These are phyloP conservation scores for Tanytarsus gracilentus DNA, from an alignment of 2,888 invertebrate genomes.

Conservation along the genomic window DNA sequence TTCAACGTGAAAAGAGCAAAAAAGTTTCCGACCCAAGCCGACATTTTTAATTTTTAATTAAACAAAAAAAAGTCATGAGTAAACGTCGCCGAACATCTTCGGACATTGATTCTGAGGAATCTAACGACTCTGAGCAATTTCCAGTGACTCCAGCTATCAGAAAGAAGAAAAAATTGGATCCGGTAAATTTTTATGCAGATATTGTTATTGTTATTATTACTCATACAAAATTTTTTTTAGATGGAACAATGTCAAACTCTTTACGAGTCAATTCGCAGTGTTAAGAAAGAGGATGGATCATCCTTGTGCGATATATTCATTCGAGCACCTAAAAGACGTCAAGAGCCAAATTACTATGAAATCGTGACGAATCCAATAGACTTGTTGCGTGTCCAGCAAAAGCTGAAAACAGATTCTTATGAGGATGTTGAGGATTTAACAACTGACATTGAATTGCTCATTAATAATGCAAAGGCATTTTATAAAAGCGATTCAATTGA, in stretches of 20 bases:
- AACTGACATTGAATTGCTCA: conserved; percentile 80
- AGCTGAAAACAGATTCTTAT: conserved; percentile 94
- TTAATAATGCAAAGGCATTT: conserved; percentile 91
- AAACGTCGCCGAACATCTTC: conserved; percentile 75
- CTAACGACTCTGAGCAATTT: conserved; percentile 57
- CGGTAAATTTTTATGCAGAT: conserved; percentile 45
- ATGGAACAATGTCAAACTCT: conserved; percentile 82
- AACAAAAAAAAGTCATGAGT: conserved; percentile 48
- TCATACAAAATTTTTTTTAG: conserved; percentile 43
- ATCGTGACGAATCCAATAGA: conserved; percentile 93
- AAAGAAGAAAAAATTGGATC: conserved; percentile 65
- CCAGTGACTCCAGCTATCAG: conserved; percentile 35
- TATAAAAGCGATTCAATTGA: conserved; percentile 81
- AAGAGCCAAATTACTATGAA: conserved; percentile 84
- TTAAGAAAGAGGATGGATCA: conserved; percentile 86
- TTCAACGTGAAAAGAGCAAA: not conserved
- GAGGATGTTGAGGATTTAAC: conserved; percentile 86
- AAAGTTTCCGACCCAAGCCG: not conserved
- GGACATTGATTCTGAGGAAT: conserved; percentile 64
- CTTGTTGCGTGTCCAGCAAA: conserved; percentile 85
- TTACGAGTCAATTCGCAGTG: conserved; percentile 82
- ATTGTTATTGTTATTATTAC: conserved; percentile 3
- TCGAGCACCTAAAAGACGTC: conserved; percentile 85
- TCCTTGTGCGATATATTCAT: conserved; percentile 90
- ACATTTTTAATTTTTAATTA: not conserved